phyloP scores from a whole-genome alignment of 2,113 vertebrate genomes.

The Oncorhynchus masou region DNA sequence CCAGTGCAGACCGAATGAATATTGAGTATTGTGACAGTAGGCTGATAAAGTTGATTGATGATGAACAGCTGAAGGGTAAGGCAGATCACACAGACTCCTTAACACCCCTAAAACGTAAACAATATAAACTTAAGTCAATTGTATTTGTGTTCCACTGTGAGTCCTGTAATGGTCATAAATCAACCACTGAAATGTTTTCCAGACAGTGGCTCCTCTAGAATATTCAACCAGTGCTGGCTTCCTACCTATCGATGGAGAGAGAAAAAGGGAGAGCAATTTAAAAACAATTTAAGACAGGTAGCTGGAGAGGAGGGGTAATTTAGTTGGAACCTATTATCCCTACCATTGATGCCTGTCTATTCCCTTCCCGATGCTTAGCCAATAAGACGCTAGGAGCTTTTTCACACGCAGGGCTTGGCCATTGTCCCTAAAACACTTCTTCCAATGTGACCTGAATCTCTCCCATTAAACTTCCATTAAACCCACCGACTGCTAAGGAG shows the following conservation, averaged over 20 bases:
- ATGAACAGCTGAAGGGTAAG: conserved; percentile 2
- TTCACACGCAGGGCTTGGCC: conserved; percentile 13
- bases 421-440: conserved; percentile 19
- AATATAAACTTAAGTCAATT: background rate
- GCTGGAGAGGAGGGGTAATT: too few relatives aligned
- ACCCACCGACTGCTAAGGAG: conserved; percentile 45
- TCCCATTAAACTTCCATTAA: conserved; percentile 35
- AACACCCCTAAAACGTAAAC: conserved; percentile 33
- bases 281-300: too few relatives aligned
- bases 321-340: background rate
- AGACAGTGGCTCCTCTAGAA: conserved; percentile 16
- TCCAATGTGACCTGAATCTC: conserved; percentile 34
- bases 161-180: conserved; percentile 40
- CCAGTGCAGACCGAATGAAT: background rate
- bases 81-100: conserved; percentile 8
- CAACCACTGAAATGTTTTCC: conserved; percentile 26
- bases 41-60: background rate
- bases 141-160: conserved; percentile 25
- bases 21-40: background rate
- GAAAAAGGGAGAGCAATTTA: background rate
- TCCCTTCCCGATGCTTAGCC: background rate
- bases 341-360: background rate
- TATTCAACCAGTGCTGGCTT: conserved; percentile 27
- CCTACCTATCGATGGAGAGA: background rate
- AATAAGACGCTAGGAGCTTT: conserved; percentile 7